Conservation (phyloP, 2,888 invertebrate species). For the Rotaria sp. region DNA sequence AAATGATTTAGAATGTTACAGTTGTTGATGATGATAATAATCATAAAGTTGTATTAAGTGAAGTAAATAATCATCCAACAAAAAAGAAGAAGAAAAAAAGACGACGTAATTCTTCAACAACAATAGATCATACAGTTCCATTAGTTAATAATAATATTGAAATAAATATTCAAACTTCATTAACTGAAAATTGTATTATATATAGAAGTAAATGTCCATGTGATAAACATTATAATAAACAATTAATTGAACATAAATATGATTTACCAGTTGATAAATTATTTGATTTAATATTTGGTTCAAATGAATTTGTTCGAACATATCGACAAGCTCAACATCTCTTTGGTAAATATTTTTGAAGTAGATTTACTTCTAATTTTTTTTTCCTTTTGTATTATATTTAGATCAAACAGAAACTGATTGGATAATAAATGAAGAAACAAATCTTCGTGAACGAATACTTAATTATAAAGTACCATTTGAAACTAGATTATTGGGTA, state of each 20-base stretch:
- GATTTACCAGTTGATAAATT: background rate
- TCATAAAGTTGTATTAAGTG: too few species aligned
- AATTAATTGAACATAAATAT: background rate
- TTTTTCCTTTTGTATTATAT: background rate
- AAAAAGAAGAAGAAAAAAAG: too few species aligned
- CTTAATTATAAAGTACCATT: background rate
- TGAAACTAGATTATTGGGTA: background rate
- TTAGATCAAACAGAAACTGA: background rate
- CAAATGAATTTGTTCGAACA: conserved; percentile 13
- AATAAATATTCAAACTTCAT: background rate
- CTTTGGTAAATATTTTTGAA: background rate
- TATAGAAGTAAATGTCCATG: background rate
- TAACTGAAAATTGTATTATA: background rate
- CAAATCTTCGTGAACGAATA: background rate
- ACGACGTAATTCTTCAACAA: too few species aligned
- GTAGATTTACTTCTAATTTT: background rate
- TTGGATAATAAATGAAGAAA: background rate
- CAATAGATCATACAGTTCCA: background rate
- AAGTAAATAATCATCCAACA: too few species aligned
- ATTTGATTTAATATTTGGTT: conserved; percentile 20
- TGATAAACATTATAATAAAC: background rate
- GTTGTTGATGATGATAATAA: too few species aligned
- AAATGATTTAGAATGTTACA: too few species aligned
- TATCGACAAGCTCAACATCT: background rate
- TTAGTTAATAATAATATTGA: background rate